Evolutionary conservation across 2,797 vertebrate genomes (phyloP), one percentile per base, ranked within the genome.

Genomic region (Hyperoplus lanceolatus): DNA sequence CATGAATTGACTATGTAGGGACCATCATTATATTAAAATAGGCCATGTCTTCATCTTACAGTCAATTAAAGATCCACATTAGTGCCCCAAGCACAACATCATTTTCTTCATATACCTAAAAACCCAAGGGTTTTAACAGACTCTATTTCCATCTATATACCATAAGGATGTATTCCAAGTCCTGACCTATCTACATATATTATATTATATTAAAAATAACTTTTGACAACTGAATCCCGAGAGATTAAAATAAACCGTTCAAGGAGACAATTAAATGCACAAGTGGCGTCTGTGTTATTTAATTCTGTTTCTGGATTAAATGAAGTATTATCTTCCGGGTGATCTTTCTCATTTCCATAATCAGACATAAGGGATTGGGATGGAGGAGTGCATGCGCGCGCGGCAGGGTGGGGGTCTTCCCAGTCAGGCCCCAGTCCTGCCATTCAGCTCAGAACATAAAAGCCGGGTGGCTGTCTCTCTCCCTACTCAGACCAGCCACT

Each of bases 61-160:
- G 95, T 96, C 97, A 98, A 99, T 98, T 98, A 98, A 98, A 97
- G 96, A 97, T 96, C 95, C 91, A 94, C 96, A 98, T 97, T 94
- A 93, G 89, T 96, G 96, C 96, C 97, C 92, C 82, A 57, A 97
- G 97, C 97, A 94, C 95, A 96, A 96, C 95, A 95, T 96, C 92
- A 96, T 97, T 97, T 97, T 95, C 96, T 96, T 95, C 95, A 95
- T 96, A 96, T 96, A 96, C 96, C 96, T 96, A 85, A 91, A 96
- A 95, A 95, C 96, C 95, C 94, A 87, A 75, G 95, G 96, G 96
- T 93, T 95, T 95, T 96, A 92, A 92, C 93, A 94, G 92, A 95
- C 93, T 94, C 95, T 96, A 95, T 96, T 97, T 96, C 95, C 94
- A 96, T 81, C 85, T 85, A 81, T 84, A 88, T 69, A 88, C 64